Percentiles rank a stretch among this genome's conserved stretches.
Conservation (phyloP, 1,140 invertebrate species). For the Lordiphosa stackelbergi region DNA sequence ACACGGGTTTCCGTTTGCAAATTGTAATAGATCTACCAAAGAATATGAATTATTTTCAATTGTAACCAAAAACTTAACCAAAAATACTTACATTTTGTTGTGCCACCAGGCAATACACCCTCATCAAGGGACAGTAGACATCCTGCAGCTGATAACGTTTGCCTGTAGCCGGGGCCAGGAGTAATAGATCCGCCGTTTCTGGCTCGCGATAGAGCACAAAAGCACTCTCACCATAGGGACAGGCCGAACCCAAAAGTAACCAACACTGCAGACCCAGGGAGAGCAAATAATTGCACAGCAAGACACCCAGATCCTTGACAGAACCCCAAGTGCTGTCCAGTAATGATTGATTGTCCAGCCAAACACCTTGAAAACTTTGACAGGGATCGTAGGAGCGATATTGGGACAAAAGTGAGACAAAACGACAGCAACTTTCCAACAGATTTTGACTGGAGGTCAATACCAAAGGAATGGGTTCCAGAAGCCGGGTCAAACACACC, state of each 20-base stretch:
- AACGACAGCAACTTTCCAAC: constrained; percentile 76
- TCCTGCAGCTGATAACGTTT: constrained; percentile 83
- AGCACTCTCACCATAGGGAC: constrained; percentile 85
- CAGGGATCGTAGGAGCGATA: constrained; percentile 56
- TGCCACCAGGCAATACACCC: constrained; percentile 83
- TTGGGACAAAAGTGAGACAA: constrained; percentile 78
- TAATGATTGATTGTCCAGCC: constrained; percentile 82
- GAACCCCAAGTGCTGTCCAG: constrained; percentile 87
- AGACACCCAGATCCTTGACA: constrained; percentile 88
- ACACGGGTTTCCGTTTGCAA: constrained; percentile 84
- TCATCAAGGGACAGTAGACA: constrained; percentile 86
- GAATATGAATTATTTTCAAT: not conserved
- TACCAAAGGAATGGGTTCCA: constrained; percentile 81
- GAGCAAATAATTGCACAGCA: constrained; percentile 88
- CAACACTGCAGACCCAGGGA: constrained; percentile 84
- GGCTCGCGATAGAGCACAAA: constrained; percentile 82
- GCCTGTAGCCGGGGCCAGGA: constrained; percentile 86
- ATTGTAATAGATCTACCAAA: constrained; percentile 78
- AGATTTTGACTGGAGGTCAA: constrained; percentile 46
- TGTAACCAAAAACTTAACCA: too few relatives aligned
- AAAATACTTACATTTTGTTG: constrained; percentile 80
- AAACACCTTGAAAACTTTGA: constrained; percentile 61
- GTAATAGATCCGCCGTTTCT: constrained; percentile 77
- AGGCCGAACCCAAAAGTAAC: constrained; percentile 84
- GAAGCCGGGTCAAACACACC: constrained; percentile 84